Evolutionary conservation across 2,113 vertebrate species (phyloP).

Genomic region (Anolis carolinensis): DNA sequence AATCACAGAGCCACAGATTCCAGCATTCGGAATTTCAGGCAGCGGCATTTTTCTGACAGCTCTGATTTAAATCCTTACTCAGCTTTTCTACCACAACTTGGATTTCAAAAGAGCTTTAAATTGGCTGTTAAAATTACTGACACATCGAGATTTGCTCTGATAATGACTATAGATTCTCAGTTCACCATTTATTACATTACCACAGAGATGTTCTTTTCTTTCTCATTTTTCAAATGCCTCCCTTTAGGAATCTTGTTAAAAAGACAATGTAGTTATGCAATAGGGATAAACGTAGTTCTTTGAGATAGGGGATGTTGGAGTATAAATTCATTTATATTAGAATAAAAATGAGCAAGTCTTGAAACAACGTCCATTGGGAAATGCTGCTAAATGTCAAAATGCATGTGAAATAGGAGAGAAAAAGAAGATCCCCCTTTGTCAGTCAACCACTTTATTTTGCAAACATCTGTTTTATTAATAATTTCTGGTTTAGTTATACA

Average conservation of each 20-base stretch:
- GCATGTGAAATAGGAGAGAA: background rate
- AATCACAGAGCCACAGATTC: background rate
- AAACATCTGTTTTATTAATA: background rate
- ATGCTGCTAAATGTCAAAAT: constrained; percentile 20
- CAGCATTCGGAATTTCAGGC: background rate
- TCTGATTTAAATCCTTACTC: constrained; percentile 4
- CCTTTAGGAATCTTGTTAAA: background rate
- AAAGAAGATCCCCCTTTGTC: background rate
- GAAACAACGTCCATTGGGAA: background rate
- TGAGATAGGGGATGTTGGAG: background rate
- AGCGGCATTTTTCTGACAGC: background rate
- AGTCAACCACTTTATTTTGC: background rate
- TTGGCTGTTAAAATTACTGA: constrained; percentile 16
- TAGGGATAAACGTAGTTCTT: background rate
- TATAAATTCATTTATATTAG: constrained; percentile 7
- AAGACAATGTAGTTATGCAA: constrained; percentile 6
- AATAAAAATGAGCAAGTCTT: constrained; percentile 10
- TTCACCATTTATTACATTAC: constrained; percentile 7
- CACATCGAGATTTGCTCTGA: background rate
- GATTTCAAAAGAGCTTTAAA: constrained; percentile 6
- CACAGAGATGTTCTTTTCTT: background rate
- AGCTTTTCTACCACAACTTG: background rate
- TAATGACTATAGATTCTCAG: background rate
- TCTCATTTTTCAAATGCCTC: background rate
- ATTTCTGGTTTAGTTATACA: no score